Base-by-base conservation (phyloP, 2,888 invertebrate species). In the Chloromyia formosa region DNA sequence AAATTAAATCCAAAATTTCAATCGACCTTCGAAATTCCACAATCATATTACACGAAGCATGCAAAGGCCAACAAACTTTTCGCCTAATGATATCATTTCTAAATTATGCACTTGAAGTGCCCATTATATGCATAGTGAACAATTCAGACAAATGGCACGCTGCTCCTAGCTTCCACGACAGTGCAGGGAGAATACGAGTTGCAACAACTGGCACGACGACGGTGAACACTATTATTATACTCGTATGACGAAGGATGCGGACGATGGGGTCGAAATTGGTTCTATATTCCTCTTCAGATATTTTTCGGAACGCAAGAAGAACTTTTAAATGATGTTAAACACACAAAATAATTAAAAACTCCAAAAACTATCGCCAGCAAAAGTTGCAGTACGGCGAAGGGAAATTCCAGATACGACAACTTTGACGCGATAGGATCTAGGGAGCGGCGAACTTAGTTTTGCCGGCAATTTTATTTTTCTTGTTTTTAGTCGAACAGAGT, bases 301-400 rank as follows among this genome's bases (percentile, higher is more conserved):
- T 49, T 49, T 49, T 49, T 49, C 49, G 14, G 10, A n/a, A 3
- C 14, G 49, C 49, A 7, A 2, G 27, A 35, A 42, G 42, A 49
- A 49, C 49, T 49, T 49, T 49, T 49, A 49, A 49, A 49, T 49
- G 16, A 49, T 7, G 49, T 49, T 49, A 10, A 49, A 49, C 27
- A 49, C 49, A 49, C 49, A 49, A 49, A 49, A 49, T 49, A 49
- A 49, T 49, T 49, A 49, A 49, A 49, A 42, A 42, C 42, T 42
- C 5, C 12, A 12, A 12, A 42, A 49, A 49, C 49, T 49, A 49
- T 49, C 49, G 10, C 49, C 2, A 10, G 12, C 10, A 4, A 35
- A 35, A 7, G 49, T 49, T 49, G 49, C 27, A 35, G 3, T 35
- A 35, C 7, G 7, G 2, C 16, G 49, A 49, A 49, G 16, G n/a